A percentile compares a stretch with the other conserved stretches of the same genome.
These are phyloP conservation scores for Cathartes aura DNA, from an alignment of 2,113 vertebrate genomes.

Conservation along the genomic window DNA sequence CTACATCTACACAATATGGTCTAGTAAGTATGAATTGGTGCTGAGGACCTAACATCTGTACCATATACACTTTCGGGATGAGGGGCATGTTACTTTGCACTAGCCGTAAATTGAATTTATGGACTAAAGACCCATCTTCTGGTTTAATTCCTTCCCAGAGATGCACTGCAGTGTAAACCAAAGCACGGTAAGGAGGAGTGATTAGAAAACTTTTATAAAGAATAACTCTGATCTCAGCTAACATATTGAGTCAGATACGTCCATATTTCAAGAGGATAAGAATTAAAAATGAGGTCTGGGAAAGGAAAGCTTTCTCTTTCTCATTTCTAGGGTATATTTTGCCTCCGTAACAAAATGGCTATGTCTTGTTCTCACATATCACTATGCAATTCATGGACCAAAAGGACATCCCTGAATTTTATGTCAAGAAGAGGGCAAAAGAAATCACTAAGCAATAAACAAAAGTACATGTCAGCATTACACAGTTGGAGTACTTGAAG, in stretches of 20 bases:
- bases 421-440: neutral
- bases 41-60: neutral
- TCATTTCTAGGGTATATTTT: neutral
- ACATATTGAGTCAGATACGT: neutral
- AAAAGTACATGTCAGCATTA: neutral
- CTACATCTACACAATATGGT: too few species aligned
- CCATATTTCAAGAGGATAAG: neutral
- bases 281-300: neutral
- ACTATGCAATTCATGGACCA: neutral
- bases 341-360: neutral
- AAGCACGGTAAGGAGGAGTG: neutral
- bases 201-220: neutral
- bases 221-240: neutral
- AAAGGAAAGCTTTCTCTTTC: neutral
- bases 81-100: neutral
- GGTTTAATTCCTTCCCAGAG: neutral
- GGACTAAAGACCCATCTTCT: neutral
- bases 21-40: neutral
- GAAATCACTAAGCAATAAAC: neutral
- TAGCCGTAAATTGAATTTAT: neutral
- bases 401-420: neutral
- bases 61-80: neutral
- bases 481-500: neutral
- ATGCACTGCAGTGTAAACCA: neutral
- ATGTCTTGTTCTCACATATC: neutral